Evolutionary conservation across 2,113 vertebrate species (phyloP), one percentile per base, ranked within the genome.

Genomic region (Gavia stellata): DNA sequence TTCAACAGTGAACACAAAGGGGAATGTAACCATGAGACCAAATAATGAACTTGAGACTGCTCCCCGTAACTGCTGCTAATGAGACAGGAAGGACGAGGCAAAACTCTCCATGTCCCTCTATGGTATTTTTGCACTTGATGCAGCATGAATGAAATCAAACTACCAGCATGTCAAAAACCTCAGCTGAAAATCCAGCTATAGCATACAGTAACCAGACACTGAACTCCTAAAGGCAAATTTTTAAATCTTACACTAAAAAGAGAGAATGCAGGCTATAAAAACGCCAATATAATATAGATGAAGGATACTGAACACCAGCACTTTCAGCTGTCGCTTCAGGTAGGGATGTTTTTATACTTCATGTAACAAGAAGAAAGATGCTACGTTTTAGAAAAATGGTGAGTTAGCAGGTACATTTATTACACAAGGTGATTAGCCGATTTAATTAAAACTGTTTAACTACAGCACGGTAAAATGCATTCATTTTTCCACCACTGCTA

Each of bases 211-310:
- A 49, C 17, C 36, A 24, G 23, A 38, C 5, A 12, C 10, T 17
- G 45, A 62, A 91, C 71, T 40, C 36, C 38, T 38, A 14, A 63
- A 38, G 17, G 36, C 9, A 55, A 66, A 53, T 42, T 67, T 71
- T 29, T 34, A 73, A 24, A 59, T 20, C 12, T 38, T 23, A 14
- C 17, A 13, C 23, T n/a, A 20, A 40, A 55, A 45, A 44, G 6
- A 84, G 29, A 47, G 53, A 74, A 74, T 6, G n/a, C 2, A 10
- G 50, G 36, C 47, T 29, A 55, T 6, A 29, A 65, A 53, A 59
- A 7, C 2, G 1, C 3, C 15, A 26, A 8, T 6, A 12, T 4
- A 29, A 59, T 16, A 19, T 0, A 73, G 31, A 58, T 19, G 20
- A 73, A 40, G 3, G 4, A 47, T 28, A 18, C 15, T 28, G 29